Evolutionary conservation across 2,888 invertebrate genomes (phyloP).

Genomic region (Ametastegia equiseti): DNA sequence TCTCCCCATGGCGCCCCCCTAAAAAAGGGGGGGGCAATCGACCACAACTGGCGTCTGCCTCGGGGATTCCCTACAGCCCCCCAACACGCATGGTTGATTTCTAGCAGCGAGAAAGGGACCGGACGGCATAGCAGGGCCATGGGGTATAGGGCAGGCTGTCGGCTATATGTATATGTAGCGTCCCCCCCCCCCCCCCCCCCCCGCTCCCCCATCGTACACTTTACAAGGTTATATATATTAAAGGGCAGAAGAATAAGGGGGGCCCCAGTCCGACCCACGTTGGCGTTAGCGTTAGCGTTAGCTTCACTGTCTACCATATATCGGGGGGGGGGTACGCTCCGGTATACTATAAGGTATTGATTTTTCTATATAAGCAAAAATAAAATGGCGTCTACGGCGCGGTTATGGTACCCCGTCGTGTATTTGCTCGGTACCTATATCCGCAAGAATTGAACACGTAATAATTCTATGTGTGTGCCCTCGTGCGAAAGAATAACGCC

Average conservation of each 20-base stretch:
- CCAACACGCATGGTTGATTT: conserved; percentile 37
- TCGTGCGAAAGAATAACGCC: conserved; percentile 51
- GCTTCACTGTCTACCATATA: background rate
- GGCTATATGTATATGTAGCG: background rate
- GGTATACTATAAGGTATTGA: conserved; percentile 28
- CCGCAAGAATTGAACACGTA: background rate
- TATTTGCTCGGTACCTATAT: conserved; percentile 33
- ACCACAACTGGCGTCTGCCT: conserved; percentile 43
- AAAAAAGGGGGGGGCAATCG: conserved; percentile 33
- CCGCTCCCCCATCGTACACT: too few species aligned
- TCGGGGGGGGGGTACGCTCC: background rate
- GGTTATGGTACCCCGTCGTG: conserved; percentile 10
- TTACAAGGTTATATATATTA: conserved; percentile 32
- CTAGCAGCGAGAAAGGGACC: too few species aligned
- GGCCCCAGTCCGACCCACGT: background rate
- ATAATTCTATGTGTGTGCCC: conserved; percentile 28
- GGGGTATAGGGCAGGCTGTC: background rate
- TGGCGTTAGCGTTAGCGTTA: background rate
- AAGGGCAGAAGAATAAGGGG: conserved; percentile 13
- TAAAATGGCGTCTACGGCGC: conserved; percentile 38
- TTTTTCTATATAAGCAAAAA: conserved; percentile 21
- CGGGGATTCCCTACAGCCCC: conserved; percentile 38
- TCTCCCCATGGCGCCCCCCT: too few species aligned
- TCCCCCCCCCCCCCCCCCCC: conserved; percentile 23
- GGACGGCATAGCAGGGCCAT: too few species aligned